A percentile compares a stretch with the other conserved stretches of the same genome.
Conservation (phyloP, 2,888 invertebrate species). For the Epinotia demarniana region DNA sequence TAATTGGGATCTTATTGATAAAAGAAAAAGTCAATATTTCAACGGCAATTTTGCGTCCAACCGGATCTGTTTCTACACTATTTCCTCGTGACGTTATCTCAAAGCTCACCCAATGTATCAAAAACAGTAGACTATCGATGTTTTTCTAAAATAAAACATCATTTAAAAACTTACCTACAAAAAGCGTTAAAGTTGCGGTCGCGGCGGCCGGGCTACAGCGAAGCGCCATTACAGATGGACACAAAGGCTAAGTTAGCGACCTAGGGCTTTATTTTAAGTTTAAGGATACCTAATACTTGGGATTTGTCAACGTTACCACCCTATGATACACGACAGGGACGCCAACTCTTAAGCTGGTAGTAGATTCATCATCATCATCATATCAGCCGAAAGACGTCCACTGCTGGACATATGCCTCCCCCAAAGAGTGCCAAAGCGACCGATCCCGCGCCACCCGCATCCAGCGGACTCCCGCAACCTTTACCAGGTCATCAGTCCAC, state of each 20-base stretch:
- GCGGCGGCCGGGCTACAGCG: conserved; percentile 1
- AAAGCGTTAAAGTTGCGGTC: background rate
- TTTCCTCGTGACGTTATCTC: background rate
- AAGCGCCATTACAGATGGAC: conserved; percentile 19
- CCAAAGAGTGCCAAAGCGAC: too few species aligned
- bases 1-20: too few species aligned
- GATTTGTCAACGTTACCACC: background rate
- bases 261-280: background rate
- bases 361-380: too few species aligned
- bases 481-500: too few species aligned
- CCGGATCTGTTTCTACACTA: background rate
- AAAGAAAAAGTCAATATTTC: too few species aligned
- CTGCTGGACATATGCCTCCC: too few species aligned
- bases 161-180: conserved; percentile 6
- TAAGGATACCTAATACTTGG: background rate
- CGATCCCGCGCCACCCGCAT: too few species aligned
- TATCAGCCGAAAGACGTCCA: too few species aligned
- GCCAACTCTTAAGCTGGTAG: too few species aligned
- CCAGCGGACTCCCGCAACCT: too few species aligned
- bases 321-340: background rate
- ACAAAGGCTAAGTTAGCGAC: background rate
- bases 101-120: background rate
- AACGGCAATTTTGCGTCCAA: too few species aligned
- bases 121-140: background rate
- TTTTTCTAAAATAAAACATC: background rate